phyloP scores from a whole-genome alignment of 2,888 invertebrate species.

The Leucoma salicis region DNA sequence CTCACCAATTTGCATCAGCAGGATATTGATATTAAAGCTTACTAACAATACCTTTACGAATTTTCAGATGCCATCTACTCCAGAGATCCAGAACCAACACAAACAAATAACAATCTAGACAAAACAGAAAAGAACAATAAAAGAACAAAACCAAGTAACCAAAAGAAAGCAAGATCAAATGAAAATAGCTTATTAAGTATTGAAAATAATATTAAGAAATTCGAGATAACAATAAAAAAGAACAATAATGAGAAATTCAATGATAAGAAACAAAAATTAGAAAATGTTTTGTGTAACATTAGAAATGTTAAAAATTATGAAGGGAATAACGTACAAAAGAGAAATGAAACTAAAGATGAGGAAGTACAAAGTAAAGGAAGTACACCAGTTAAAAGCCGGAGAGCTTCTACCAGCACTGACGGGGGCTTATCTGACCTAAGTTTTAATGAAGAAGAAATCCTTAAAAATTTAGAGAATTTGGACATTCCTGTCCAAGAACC shows the following conservation, averaged over 20 bases:
- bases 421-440: slow-evolving; percentile 39
- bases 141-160: background rate
- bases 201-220: slow-evolving; percentile 1
- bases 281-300: slow-evolving; percentile 48
- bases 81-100: slow-evolving; percentile 3
- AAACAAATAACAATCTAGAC: background rate
- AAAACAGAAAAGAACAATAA: background rate
- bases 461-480: slow-evolving; percentile 51
- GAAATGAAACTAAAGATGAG: background rate
- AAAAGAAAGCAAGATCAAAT: background rate
- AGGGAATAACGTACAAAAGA: background rate
- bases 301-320: slow-evolving; percentile 36
- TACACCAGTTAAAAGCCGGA: slow-evolving; percentile 5
- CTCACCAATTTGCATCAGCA: too few relatives aligned
- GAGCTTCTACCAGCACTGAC: slow-evolving; percentile 37
- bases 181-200: background rate
- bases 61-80: slow-evolving; percentile 44
- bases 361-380: background rate
- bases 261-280: slow-evolving; percentile 56
- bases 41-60: too few relatives aligned
- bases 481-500: slow-evolving; percentile 47
- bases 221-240: slow-evolving; percentile 1
- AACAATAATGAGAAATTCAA: slow-evolving; percentile 40
- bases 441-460: slow-evolving; percentile 46
- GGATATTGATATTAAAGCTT: too few relatives aligned